Percentiles rank a stretch among this genome's conserved stretches.
Conservation (phyloP, 2,113 vertebrate species). For the Sterrhoptilus dennistouni region DNA sequence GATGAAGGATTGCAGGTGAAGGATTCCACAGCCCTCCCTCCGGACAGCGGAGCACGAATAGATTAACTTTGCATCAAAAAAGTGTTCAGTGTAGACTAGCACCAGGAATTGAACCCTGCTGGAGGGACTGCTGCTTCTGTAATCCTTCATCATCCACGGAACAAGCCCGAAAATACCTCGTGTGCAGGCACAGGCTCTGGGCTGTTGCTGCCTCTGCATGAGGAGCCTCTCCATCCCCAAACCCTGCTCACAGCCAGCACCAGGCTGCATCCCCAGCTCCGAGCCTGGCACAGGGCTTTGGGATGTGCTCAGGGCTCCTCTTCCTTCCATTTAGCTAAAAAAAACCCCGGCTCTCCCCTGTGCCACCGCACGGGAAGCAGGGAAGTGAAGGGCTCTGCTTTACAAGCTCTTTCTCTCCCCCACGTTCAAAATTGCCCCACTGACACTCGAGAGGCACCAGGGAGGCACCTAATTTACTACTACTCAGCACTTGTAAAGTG, state of each 20-base stretch:
- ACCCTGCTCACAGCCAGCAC: not conserved
- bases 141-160: constrained; percentile 64
- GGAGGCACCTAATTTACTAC: constrained; percentile 37
- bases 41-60: not conserved
- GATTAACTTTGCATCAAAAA: constrained; percentile 8
- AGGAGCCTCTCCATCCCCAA: not conserved
- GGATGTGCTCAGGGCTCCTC: not conserved
- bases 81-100: not conserved
- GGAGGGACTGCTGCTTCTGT: constrained; percentile 47
- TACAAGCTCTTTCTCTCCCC: not conserved
- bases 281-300: accelerated
- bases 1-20: not conserved
- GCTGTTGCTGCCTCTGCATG: not conserved
- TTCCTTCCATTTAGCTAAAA: not conserved
- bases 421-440: not conserved
- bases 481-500: constrained; percentile 44
- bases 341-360: accelerated
- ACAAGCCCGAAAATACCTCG: not conserved
- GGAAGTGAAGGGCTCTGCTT: not conserved
- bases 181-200: constrained; percentile 35
- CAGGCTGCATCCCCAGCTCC: not conserved
- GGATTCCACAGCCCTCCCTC: not conserved
- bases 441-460: not conserved
- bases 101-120: constrained; percentile 48
- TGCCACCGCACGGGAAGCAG: accelerated